Evolutionary conservation across 1,140 invertebrate genomes (phyloP).

Genomic region (Drosophila aff.): DNA sequence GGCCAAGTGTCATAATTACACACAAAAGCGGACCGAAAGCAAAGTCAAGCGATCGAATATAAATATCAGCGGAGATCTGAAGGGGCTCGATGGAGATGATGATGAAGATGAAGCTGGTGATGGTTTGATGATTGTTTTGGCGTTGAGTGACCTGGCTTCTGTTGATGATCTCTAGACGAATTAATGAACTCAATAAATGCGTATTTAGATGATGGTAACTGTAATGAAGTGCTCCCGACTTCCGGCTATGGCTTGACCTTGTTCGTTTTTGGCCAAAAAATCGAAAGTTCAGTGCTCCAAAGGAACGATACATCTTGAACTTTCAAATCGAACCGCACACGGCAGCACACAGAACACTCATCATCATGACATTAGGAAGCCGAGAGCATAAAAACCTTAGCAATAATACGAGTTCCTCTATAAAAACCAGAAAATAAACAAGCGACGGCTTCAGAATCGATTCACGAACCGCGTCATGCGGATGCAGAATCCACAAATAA

Average conservation of each 20-base stretch:
- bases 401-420: constrained; percentile 67
- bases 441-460: constrained; percentile 77
- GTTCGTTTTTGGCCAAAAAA: constrained; percentile 51
- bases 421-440: constrained; percentile 82
- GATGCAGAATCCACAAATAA: constrained; percentile 63
- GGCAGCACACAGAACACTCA: constrained; percentile 16
- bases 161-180: constrained; percentile 67
- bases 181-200: constrained; percentile 71
- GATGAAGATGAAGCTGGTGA: neutral
- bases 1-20: constrained; percentile 76
- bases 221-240: constrained; percentile 59
- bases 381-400: constrained; percentile 11
- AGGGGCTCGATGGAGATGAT: constrained; percentile 10
- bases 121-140: constrained; percentile 2
- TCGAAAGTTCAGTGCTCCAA: constrained; percentile 63
- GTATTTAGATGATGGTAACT: constrained; percentile 51
- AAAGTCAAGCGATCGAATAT: constrained; percentile 34
- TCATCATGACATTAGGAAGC: constrained; percentile 65
- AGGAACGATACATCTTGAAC: constrained; percentile 58
- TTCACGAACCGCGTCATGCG: constrained; percentile 66
- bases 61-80: constrained; percentile 32
- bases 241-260: constrained; percentile 55
- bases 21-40: constrained; percentile 52
- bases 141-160: constrained; percentile 63
- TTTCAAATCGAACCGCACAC: constrained; percentile 51